A percentile compares a stretch with the other conserved stretches of the same genome.
phyloP scores from a whole-genome alignment of 2,888 invertebrate species.

The Vannuccia rotundouncinata region DNA sequence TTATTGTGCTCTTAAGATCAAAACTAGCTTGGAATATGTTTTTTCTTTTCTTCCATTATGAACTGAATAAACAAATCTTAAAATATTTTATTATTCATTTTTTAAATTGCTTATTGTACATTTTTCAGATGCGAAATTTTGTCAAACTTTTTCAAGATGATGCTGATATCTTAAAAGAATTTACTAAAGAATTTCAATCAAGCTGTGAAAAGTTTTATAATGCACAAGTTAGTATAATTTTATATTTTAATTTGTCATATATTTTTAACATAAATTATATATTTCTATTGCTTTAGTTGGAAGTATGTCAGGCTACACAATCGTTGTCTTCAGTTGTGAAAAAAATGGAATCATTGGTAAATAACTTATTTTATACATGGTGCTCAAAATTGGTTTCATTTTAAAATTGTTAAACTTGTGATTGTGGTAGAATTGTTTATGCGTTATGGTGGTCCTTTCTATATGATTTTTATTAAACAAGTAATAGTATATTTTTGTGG shows the following conservation, averaged over 20 bases:
- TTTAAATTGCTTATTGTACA: no score
- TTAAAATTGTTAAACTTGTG: no score
- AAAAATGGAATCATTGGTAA: neutral
- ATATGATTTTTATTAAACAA: no score
- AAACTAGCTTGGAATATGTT: no score
- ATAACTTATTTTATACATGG: neutral
- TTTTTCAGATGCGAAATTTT: neutral
- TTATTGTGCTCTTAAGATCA: no score
- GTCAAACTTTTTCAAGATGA: neutral
- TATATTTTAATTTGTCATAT: neutral
- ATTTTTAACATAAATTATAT: neutral
- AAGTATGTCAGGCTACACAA: neutral
- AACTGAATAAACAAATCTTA: no score
- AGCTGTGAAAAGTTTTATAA: neutral
- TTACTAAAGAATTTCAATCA: neutral
- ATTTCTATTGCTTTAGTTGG: neutral
- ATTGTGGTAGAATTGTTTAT: no score
- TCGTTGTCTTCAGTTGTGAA: neutral
- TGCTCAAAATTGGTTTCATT: neutral
- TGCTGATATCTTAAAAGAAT: neutral
- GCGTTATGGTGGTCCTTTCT: no score
- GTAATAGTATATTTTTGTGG: no score
- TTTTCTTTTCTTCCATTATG: no score
- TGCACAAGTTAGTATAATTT: neutral
- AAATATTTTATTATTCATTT: no score